Base-by-base conservation (phyloP, 2,797 vertebrate species). In the Hirundo rustica region DNA sequence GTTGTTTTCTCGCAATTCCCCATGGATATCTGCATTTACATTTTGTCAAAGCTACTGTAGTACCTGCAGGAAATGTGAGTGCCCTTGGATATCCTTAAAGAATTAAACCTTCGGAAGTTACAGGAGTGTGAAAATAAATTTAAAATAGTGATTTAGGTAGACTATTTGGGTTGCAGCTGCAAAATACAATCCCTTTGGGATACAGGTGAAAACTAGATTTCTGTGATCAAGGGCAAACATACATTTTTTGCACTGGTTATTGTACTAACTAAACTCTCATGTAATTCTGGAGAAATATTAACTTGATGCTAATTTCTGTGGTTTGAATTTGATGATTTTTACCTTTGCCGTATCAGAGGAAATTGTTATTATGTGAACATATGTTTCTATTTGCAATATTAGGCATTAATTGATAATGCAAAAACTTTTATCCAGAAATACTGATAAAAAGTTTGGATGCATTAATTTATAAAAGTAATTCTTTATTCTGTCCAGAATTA, bases 11-110 rank as follows among this genome's bases (percentile, higher is more conserved):
- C 23, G n/a, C 11, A 71, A 67, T 65, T 96, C 86, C 91, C 84
- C 26, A 30, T 57, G 74, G 96, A 92, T 95, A 79, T 82, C 62
- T 91, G 62, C 84, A 78, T 97, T 96, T 97, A 45, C n/a, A 94
- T 96, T 94, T 86, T 85, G 45, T 81, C 92, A 96, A 92, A 96
- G 72, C 90, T 95, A 87, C 42, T 61, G 36, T 34, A 85, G 21
- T 91, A 88, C 42, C 65, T 91, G 66, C 53, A 87, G 65, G 23
- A 97, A 95, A 91, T 95, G 57, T 91, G 60, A 90, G 8, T 96
- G 70, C 23, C 74, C 73, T 95, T 95, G 73, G 61, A 86, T 91
- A 94, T 78, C 78, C 61, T 94, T 86, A 95, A 76, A 81, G 54
- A 96, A 36, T 64, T 96, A 89, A 88, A 67, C 61, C 50, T 74